phyloP scores from a whole-genome alignment of 1,140 invertebrate genomes.

The Drosophila malerkotliana region DNA sequence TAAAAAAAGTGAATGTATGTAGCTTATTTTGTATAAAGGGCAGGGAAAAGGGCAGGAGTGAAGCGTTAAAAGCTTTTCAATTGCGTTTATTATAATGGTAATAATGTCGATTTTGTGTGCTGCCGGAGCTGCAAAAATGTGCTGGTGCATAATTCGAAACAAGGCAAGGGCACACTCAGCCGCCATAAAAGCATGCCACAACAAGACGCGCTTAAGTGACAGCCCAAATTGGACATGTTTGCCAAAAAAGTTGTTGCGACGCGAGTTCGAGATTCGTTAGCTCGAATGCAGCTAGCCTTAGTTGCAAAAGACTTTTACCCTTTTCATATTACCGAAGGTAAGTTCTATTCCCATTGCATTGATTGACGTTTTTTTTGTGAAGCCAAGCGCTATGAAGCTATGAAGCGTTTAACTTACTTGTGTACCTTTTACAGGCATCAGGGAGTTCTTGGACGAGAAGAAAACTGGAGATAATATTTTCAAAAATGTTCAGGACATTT shows the following conservation, averaged over 20 bases:
- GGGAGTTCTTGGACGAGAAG: slow-evolving; percentile 20
- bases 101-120: neutral
- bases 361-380: no score
- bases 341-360: no score
- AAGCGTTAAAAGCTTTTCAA: neutral
- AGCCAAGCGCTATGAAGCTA: no score
- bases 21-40: neutral
- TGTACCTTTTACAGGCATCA: slow-evolving; percentile 19
- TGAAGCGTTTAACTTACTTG: neutral
- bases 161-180: slow-evolving; percentile 9
- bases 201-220: neutral
- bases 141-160: slow-evolving; percentile 7
- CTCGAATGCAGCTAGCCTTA: no score
- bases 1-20: slow-evolving; percentile 1
- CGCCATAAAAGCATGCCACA: slow-evolving; percentile 2
- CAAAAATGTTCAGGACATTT: neutral
- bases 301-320: no score
- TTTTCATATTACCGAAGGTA: no score
- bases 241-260: no score
- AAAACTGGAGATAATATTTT: slow-evolving; percentile 23
- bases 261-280: no score
- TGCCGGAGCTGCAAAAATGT: slow-evolving; percentile 9
- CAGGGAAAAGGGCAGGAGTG: neutral
- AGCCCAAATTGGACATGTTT: neutral
- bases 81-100: neutral